Base-by-base conservation (phyloP, 2,113 vertebrate genomes). In the Raja brachyura region DNA sequence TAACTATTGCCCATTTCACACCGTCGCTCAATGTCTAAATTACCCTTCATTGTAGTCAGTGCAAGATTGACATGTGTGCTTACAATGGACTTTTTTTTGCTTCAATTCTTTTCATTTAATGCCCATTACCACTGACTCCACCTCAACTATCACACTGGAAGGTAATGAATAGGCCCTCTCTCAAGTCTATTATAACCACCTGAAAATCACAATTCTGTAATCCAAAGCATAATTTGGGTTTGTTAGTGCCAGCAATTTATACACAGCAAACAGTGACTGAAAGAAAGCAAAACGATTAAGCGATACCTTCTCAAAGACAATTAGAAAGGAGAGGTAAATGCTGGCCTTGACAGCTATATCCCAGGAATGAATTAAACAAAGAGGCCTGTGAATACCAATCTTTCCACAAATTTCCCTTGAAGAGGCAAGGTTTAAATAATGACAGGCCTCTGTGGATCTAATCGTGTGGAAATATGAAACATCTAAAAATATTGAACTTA, bases 231-330 rank as follows among this genome's bases (percentile, higher is more conserved):
- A 14, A 85, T 85, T 59, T 56, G 25, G 11, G 54, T 83, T 83
- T 83, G 79, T 8, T 83, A 48, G 54, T 28, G 10, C 56, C 28
- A 28, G 25, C 54, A 85, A 61, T 54, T 25, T 56, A 56, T 39
- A 78, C 76, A 78, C 16, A 16, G 77, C 77, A 79, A 79, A 39
- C 78, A 61, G 83, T 31, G 83, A n/a, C n/a, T 86, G 59, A 86
- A 86, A n/a, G 14, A n/a, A 86, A 86, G 83, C 56, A 16, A 28
- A 16, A 31, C n/a, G 5, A 31, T 28, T n/a, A n/a, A 18, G 56
- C 5, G 18, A 73, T 73, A 73, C 70, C 70, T 73, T 25, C 70
- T 73, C 70, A 73, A 22, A 5, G 70, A 73, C 70, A 73, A 73
- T 73, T 73, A 73, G 18, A 73, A 73, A 73, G 70, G 70, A 73